These are phyloP conservation scores for Sternotherus odoratus DNA, from an alignment of 2,797 vertebrate species.

Conservation along the genomic window DNA sequence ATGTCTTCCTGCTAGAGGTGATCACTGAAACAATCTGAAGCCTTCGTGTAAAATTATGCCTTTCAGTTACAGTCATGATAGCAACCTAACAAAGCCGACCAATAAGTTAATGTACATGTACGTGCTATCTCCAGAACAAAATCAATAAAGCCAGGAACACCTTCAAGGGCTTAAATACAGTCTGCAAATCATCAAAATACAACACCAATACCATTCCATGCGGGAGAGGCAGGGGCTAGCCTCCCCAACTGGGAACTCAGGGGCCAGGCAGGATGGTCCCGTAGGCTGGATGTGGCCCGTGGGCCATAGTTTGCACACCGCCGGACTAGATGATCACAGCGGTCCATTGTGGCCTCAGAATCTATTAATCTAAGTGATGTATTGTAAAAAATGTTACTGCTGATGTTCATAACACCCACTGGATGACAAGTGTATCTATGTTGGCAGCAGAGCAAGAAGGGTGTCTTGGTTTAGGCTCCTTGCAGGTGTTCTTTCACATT, in stretches of 20 bases:
- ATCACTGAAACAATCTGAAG: background rate
- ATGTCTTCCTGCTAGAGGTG: fast-evolving
- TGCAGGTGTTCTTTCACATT: slow-evolving; percentile 35
- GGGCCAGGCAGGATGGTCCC: no score
- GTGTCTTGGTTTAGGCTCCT: background rate
- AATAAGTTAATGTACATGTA: fast-evolving
- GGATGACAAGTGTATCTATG: background rate
- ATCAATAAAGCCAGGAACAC: no score
- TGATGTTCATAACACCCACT: background rate
- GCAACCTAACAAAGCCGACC: background rate
- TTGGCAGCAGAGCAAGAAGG: slow-evolving; percentile 40
- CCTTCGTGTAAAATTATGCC: background rate
- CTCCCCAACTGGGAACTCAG: no score
- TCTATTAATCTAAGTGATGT: background rate
- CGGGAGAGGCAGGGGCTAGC: no score
- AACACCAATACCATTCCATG: no score
- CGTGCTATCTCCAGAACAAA: no score
- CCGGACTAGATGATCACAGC: background rate
- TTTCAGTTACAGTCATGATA: background rate
- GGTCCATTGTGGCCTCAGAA: background rate
- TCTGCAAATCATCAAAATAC: no score
- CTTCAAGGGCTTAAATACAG: no score
- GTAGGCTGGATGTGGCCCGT: no score
- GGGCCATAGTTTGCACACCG: no score
- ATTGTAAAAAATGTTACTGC: background rate